Base-by-base conservation (phyloP, 2,113 vertebrate genomes). In the Phylloscopus trochiloides region DNA sequence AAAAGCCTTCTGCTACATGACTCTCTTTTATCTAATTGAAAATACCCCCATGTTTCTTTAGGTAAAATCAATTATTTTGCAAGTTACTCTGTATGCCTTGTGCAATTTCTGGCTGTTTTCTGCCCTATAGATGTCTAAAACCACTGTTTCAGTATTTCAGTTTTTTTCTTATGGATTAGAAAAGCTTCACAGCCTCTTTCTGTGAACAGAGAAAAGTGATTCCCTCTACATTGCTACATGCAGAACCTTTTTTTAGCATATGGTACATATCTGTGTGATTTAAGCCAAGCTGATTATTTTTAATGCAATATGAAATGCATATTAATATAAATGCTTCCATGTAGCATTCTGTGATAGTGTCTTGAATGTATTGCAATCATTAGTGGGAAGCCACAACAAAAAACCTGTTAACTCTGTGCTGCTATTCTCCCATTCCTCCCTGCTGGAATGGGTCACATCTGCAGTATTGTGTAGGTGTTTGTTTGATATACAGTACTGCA, bases 281-380 rank as follows among this genome's bases (percentile, higher is more conserved):
- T 96, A 95, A 97, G 21, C 55, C 63, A 75, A 87, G 75, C 47
- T 80, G 70, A 85, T 74, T 93, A 65, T 96, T 96, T 96, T 97
- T 94, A 97, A 95, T 70, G 92, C 47, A 94, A 81, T 71, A 94
- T 80, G 48, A 97, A 97, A 95, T 89, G 47, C 68, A 83, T 97
- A 84, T 92, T 94, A 96, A 94, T 94, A 95, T 91, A 96, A 97
- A 97, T 88, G 86, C 89, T 95, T 97, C 72, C 6, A 14, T 78
- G 78, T 96, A 88, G 74, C 63, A 85, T n/a, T 96, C 38, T 21
- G 54, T 78, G 83, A 70, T 87, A 93, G 34, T 84, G 54, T 88
- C 75, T 94, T 96, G 94, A 95, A 97, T 97, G 82, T 86, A 94
- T 62, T 97, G 85, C 83, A 96, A 96, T 96, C 94, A 96, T 97